Evolutionary conservation across 2,797 vertebrate species (phyloP).

Genomic region (Cygnus olor): DNA sequence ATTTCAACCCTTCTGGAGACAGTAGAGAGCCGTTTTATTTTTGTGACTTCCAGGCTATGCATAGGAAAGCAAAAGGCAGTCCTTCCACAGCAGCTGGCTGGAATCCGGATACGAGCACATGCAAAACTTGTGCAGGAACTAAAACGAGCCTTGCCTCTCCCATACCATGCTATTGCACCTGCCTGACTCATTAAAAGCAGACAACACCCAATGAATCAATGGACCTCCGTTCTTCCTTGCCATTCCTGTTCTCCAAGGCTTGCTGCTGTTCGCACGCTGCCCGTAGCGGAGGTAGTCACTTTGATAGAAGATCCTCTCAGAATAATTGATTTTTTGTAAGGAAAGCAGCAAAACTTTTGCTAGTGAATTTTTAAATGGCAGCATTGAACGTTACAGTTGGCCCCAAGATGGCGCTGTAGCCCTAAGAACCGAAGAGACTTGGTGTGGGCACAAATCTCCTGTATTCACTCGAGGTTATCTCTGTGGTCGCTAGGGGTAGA

Average conservation of each 20-base stretch:
- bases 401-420: constrained; percentile 16
- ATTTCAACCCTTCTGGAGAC: neutral
- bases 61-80: neutral
- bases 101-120: fast-evolving
- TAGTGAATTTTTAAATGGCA: neutral
- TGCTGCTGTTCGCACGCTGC: neutral
- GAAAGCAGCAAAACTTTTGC: neutral
- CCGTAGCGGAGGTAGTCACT: fast-evolving
- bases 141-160: neutral
- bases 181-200: neutral
- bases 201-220: fast-evolving
- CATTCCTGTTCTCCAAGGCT: neutral
- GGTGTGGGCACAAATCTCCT: fast-evolving
- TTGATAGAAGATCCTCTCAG: neutral
- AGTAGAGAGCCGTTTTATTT: neutral
- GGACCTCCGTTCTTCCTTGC: neutral
- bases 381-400: neutral
- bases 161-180: fast-evolving
- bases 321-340: neutral
- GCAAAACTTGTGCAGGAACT: neutral
- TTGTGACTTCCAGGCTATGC: neutral
- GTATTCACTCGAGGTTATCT: too few species aligned
- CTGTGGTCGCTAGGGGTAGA: neutral
- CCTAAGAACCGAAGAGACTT: neutral
- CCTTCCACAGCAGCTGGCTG: neutral